A percentile compares a stretch with the other conserved stretches of the same genome.
Evolutionary conservation across 35 echinoderm and acorn worm genomes (phyloP).

Genomic region (Diadema setosum): DNA sequence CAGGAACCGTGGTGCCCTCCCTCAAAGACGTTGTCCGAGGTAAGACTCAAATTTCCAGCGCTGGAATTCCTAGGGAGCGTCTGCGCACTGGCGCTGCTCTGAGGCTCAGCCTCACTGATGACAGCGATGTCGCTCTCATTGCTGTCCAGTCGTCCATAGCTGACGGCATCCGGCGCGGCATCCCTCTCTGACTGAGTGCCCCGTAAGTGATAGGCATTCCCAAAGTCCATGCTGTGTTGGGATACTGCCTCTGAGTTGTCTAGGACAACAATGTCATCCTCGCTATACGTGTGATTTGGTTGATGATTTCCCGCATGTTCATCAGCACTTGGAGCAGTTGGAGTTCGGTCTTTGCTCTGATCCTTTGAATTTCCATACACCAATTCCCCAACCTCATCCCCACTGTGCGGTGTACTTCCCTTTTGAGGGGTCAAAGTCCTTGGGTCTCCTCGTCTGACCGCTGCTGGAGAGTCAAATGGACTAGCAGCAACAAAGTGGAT

Average conservation of each 20-base stretch:
- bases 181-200: not conserved
- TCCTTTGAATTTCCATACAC: not conserved
- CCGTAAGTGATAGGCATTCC: not conserved
- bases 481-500: not conserved
- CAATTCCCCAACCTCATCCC: not conserved
- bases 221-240: not conserved
- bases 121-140: constrained; percentile 87
- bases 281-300: not conserved
- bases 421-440: not conserved
- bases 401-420: not conserved
- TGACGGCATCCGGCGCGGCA: not conserved
- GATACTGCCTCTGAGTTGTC: not conserved
- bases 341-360: not conserved
- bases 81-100: not conserved
- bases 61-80: not conserved
- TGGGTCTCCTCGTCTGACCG: not conserved
- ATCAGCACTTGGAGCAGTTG: not conserved
- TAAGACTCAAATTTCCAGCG: constrained; percentile 11
- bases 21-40: constrained; percentile 34
- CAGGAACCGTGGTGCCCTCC: not conserved
- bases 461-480: not conserved
- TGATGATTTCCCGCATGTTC: not conserved
- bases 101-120: constrained; percentile 29
- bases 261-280: constrained; percentile 55
- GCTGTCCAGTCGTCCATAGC: constrained; percentile 15